Base-by-base conservation (phyloP, 1,140 invertebrate species). In the Oncopodura yosiiana region DNA sequence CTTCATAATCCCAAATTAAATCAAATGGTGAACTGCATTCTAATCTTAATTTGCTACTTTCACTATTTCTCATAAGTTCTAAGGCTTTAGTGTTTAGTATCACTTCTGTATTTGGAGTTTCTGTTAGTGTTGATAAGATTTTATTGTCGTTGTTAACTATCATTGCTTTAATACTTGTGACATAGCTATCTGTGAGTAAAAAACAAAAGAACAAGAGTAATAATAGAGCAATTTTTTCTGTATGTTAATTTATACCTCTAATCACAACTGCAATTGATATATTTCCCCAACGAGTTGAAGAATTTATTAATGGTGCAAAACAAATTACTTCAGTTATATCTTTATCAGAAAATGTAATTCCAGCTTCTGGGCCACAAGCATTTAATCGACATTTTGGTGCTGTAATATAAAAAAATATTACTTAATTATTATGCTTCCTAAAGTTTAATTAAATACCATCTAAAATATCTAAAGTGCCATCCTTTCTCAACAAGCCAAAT, bases 11-110 rank as follows among this genome's bases (percentile, higher is more conserved):
- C 44, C 44, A 46, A 32, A 32, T 21, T 16, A 16, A 19, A 32
- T 46, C 26, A 34, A 46, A 46, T 11, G n/a, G 16, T 11, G 44
- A 46, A 8, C 14, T 34, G 8, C 46, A 49, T 26, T 49, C 46
- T 1, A 49, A 24, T 14, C 32, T 27, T 12, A 49, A 23, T 38
- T 18, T 37, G 9, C 46, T 38, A n/a, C 26, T 49, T 37, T 26
- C 14, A 49, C 32, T 26, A 30, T 49, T 36, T 49, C 46, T 16
- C 46, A n/a, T n/a, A n/a, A n/a, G n/a, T n/a, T n/a, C n/a, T n/a
- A n/a, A n/a, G n/a, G n/a, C n/a, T n/a, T n/a, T n/a, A n/a, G n/a
- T n/a, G n/a, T n/a, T 37, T 3, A 49, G 36, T 4, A 49, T 49
- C n/a, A 49, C 38, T 27, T 49, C 46, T 14, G 46, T 49, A 16